Evolutionary conservation across 2,888 invertebrate species (phyloP).

Genomic region (Neocrepidodera transversa): DNA sequence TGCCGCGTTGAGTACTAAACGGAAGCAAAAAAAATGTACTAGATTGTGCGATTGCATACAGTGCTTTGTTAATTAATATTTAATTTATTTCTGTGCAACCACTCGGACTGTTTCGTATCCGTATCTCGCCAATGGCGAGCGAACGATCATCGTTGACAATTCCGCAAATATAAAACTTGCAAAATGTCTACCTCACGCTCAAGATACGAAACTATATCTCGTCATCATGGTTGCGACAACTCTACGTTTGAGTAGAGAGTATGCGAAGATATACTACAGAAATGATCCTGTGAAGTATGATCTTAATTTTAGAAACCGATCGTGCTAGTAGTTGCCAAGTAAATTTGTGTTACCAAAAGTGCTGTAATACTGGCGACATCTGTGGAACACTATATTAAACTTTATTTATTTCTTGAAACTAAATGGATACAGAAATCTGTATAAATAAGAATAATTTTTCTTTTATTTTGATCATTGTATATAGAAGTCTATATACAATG

Average conservation of each 20-base stretch:
- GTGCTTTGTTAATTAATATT: too few species aligned
- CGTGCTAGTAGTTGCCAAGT: background rate
- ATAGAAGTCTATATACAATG: too few species aligned
- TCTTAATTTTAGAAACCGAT: slow-evolving; percentile 44
- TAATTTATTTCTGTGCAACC: too few species aligned
- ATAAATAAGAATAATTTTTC: too few species aligned
- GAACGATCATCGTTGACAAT: slow-evolving; percentile 56
- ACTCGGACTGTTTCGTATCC: slow-evolving; percentile 53
- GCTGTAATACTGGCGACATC: background rate
- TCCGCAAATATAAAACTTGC: slow-evolving; percentile 29
- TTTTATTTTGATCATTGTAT: too few species aligned
- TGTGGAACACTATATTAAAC: too few species aligned
- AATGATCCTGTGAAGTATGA: slow-evolving; percentile 71
- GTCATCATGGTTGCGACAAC: slow-evolving; percentile 66
- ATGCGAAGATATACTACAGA: slow-evolving; percentile 71
- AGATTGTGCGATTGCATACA: too few species aligned
- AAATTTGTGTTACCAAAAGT: background rate
- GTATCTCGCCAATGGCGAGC: slow-evolving; percentile 33
- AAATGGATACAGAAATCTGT: too few species aligned
- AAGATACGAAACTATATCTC: slow-evolving; percentile 64
- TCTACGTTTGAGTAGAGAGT: slow-evolving; percentile 63
- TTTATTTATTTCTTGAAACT: too few species aligned
- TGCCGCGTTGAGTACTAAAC: too few species aligned
- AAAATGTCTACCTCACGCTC: slow-evolving; percentile 62
- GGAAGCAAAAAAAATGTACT: too few species aligned